Percentiles rank a stretch among this genome's conserved stretches.
Evolutionary conservation across 2,888 invertebrate species (phyloP).

Genomic region (Epinotia demarniana): DNA sequence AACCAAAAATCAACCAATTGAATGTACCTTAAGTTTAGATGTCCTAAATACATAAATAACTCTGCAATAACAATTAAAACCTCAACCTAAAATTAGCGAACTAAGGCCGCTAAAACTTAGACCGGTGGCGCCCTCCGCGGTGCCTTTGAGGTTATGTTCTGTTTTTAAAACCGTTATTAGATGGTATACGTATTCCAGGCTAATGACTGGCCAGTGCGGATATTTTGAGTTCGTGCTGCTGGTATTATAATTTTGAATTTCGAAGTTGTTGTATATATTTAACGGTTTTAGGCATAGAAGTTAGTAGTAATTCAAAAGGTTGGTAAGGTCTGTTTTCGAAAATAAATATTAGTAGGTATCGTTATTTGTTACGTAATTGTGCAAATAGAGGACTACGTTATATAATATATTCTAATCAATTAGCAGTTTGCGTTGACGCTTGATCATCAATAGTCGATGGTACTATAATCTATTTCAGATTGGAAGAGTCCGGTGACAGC

Average conservation of each 20-base stretch:
- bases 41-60: background rate
- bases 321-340: no score
- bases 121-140: conserved; percentile 67
- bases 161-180: conserved; percentile 77
- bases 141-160: conserved; percentile 68
- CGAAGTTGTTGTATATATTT: background rate
- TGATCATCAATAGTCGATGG: no score
- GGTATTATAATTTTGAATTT: background rate
- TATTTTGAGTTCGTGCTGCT: background rate
- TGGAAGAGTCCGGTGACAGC: no score
- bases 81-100: conserved; percentile 32
- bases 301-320: no score
- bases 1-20: background rate
- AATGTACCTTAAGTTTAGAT: no score
- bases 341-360: no score
- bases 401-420: no score
- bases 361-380: background rate
- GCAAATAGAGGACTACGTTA: no score
- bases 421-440: no score
- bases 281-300: no score
- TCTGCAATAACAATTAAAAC: conserved; percentile 22
- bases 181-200: conserved; percentile 74
- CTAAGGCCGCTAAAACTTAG: conserved; percentile 48
- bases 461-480: no score
- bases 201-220: conserved; percentile 60